Conservation (phyloP, 2,888 invertebrate species). For the Cephus rjabovi region DNA sequence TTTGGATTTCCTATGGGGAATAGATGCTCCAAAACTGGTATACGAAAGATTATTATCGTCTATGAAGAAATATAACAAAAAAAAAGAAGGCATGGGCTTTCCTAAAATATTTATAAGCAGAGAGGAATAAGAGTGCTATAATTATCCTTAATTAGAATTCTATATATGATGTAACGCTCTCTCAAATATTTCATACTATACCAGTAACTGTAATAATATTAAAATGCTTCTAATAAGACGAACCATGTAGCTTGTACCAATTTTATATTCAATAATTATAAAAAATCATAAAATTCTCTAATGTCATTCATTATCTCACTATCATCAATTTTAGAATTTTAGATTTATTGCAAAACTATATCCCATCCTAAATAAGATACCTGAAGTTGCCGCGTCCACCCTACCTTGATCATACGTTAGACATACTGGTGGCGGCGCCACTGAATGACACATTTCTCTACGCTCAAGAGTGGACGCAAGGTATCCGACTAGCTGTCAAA, state of each 20-base stretch:
- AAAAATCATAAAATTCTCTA: not conserved
- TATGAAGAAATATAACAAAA: constrained; percentile 55
- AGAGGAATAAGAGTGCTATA: not conserved
- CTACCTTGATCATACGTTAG: no score
- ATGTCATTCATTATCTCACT: not conserved
- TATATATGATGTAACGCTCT: not conserved
- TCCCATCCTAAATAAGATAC: no score
- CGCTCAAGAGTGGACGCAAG: not conserved
- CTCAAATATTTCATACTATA: not conserved
- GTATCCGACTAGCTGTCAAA: constrained; percentile 18
- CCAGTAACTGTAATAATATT: no score
- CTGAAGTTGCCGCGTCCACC: no score
- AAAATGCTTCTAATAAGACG: not conserved
- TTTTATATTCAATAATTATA: not conserved
- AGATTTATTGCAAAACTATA: not conserved
- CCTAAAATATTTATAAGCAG: not conserved
- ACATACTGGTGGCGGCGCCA: no score
- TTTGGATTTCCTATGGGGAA: constrained; percentile 78
- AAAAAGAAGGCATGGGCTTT: not conserved
- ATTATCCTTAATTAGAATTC: not conserved
- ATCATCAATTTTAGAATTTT: not conserved
- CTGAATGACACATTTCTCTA: no score
- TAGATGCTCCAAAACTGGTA: constrained; percentile 73
- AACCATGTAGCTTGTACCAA: not conserved
- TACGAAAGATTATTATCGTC: constrained; percentile 69